Conservation (phyloP, 2,797 vertebrate genomes). For the Enteromius thamalakanensis region DNA sequence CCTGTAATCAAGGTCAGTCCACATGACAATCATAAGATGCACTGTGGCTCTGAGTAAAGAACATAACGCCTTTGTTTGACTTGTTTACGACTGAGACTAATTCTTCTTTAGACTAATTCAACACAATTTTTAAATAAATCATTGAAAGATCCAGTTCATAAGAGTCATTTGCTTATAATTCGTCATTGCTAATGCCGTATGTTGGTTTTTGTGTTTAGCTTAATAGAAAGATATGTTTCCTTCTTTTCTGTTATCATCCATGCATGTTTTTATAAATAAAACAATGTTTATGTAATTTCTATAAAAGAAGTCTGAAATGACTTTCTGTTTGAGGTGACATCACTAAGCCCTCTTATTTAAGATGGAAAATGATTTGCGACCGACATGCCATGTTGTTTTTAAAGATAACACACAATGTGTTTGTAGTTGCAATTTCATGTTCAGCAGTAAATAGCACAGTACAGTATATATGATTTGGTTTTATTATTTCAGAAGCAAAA, state of each 20-base stretch:
- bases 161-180: background rate
- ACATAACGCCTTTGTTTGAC: conserved; percentile 11
- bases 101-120: background rate
- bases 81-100: background rate
- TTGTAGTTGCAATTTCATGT: background rate
- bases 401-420: background rate
- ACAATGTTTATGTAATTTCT: background rate
- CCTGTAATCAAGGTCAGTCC: conserved; percentile 27
- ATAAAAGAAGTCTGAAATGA: background rate
- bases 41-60: conserved; percentile 3
- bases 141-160: background rate
- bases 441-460: background rate
- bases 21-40: conserved; percentile 23
- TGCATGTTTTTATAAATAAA: background rate
- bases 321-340: background rate
- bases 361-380: background rate
- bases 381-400: background rate
- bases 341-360: background rate
- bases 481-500: background rate
- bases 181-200: background rate
- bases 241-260: background rate
- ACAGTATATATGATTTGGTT: background rate
- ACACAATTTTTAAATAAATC: background rate
- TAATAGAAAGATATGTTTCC: background rate
- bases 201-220: background rate